Conservation (phyloP, 1,140 invertebrate species). For the Chelonus insularis region DNA sequence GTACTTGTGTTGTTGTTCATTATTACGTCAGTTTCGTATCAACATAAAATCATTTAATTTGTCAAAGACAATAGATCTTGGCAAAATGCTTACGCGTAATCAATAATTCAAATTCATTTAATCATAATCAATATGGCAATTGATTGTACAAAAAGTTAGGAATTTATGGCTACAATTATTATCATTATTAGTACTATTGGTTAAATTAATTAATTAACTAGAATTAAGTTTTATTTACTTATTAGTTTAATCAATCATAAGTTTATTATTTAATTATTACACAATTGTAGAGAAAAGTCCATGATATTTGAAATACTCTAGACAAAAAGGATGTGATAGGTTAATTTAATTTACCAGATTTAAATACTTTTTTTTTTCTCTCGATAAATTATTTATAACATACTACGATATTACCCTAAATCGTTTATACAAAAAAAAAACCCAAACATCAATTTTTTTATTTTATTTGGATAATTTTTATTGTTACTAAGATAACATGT, state of each 20-base stretch:
- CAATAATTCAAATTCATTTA: background rate
- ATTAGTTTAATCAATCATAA: too few relatives aligned
- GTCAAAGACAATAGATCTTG: constrained; percentile 18
- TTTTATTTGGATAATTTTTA: background rate
- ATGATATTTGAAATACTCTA: background rate
- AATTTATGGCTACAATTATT: constrained; percentile 30
- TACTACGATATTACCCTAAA: background rate
- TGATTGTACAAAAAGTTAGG: constrained; percentile 23
- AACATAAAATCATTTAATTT: constrained; percentile 41
- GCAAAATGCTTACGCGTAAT: constrained; percentile 3
- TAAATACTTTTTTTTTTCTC: background rate
- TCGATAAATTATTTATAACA: background rate
- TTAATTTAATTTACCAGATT: background rate
- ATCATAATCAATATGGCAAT: constrained; percentile 2
- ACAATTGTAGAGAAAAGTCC: background rate
- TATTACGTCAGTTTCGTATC: constrained; percentile 46
- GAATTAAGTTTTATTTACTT: background rate
- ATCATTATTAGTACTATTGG: background rate
- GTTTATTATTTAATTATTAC: background rate
- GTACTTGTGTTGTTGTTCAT: constrained; percentile 52
- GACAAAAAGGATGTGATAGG: background rate
- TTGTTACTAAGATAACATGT: background rate
- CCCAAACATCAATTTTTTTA: background rate
- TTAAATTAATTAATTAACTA: background rate
- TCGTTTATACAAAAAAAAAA: too few relatives aligned